Base-by-base conservation (phyloP, 1,140 invertebrate genomes). In the Calliopsis andreniformis region DNA sequence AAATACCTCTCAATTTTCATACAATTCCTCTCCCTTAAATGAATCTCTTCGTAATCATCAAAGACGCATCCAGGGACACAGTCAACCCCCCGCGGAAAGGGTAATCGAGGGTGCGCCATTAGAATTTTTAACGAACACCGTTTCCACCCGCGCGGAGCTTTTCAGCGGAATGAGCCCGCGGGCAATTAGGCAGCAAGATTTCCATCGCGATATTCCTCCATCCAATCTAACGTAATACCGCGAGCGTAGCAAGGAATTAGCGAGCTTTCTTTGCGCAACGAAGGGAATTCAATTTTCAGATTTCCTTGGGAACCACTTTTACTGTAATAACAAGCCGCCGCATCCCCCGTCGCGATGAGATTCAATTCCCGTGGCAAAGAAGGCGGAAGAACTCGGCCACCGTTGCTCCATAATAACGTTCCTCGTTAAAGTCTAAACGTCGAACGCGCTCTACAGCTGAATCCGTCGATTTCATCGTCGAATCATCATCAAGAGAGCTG, bases 71-170 rank as follows among this genome's bases (percentile, higher is more conserved):
- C n/a, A n/a, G n/a, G n/a, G n/a, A n/a, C n/a, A n/a, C n/a, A n/a
- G n/a, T n/a, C n/a, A n/a, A n/a, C n/a, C n/a, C n/a, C n/a, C n/a
- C 35, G 35, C 10, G 35, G 35, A 39, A 39, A 5, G 56, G 72
- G 39, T 78, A 82, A 82, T 76, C 79, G 79, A 42, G 79, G 61
- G 71, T 81, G 67, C 80, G 75, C 56, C 14, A 58, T 82, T 82
- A 78, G 61, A 63, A 82, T 82, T 82, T 82, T 82, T 82, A 82
- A 82, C 47, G 79, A 82, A 78, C 53, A 55, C 23, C 49, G 30
- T 64, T 70, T 51, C 71, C 66, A 45, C 56, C 39, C 32, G 25
- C 32, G 64, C 28, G 4, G 59, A 55, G n/a, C 63, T 80, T 69
- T 69, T 70, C 72, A 55, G 55, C 20, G 49, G 32, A 77, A 80